A percentile compares a stretch with the other conserved stretches of the same genome.
Conservation (phyloP, 2,888 invertebrate genomes). For the Harpalus rufipes region DNA sequence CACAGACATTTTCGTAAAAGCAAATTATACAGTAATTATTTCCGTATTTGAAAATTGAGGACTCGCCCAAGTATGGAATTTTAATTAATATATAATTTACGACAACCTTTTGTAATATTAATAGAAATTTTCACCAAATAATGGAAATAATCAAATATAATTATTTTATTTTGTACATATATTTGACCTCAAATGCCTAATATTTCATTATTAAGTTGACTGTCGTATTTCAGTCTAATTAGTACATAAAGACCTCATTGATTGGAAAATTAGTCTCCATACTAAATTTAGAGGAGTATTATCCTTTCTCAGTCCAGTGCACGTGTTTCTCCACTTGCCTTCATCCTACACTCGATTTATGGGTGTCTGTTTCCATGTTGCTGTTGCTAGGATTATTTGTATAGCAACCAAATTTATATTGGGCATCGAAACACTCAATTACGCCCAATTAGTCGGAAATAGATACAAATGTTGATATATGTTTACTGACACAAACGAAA, state of each 20-base stretch:
- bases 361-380: background rate
- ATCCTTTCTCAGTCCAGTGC: background rate
- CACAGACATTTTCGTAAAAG: no score
- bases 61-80: no score
- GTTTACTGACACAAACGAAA: background rate
- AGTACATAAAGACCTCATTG: background rate
- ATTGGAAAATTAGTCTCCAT: background rate
- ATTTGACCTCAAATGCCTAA: background rate
- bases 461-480: background rate
- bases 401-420: background rate
- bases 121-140: no score
- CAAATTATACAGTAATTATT: no score
- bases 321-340: background rate
- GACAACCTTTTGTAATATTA: no score
- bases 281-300: background rate
- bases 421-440: background rate
- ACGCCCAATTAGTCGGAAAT: background rate
- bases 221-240: conserved; percentile 7
- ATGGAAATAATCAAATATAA: no score
- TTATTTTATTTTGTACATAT: no score
- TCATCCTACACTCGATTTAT: background rate
- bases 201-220: background rate
- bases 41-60: no score
- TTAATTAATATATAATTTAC: no score
- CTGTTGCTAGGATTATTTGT: background rate